These are phyloP conservation scores for Macrobrachium rosenbergii DNA, from an alignment of 1,140 invertebrate species.

Conservation along the genomic window DNA sequence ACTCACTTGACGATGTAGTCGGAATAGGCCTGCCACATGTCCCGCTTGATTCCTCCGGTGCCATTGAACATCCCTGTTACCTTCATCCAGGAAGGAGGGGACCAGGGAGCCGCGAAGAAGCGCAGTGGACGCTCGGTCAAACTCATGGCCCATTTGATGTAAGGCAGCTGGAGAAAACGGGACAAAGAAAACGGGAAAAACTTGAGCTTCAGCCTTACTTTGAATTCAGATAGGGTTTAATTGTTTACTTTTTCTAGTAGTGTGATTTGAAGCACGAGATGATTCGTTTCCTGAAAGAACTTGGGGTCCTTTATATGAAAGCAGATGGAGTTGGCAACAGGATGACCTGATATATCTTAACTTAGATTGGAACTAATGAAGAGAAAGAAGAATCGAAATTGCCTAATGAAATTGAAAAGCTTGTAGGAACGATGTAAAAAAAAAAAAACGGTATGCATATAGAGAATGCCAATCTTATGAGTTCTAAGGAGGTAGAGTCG, in stretches of 20 bases:
- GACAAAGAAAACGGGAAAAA: no score
- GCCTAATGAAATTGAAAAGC: background rate
- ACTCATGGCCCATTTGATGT: conserved; percentile 74
- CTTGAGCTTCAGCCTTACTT: no score
- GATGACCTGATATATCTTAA: no score
- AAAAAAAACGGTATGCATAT: background rate
- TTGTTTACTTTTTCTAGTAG: no score
- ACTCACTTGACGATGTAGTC: conserved; percentile 82
- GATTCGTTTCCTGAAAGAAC: no score
- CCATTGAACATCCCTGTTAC: conserved; percentile 77
- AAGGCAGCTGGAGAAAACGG: conserved; percentile 74
- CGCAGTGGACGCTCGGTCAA: conserved; percentile 71
- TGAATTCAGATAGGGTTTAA: no score
- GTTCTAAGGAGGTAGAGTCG: background rate
- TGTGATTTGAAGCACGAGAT: no score
- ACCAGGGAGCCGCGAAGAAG: conserved; percentile 75
- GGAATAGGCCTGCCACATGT: conserved; percentile 85
- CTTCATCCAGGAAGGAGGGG: conserved; percentile 95
- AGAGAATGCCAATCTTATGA: no score
- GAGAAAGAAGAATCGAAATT: background rate
- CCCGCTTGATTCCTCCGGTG: conserved; percentile 74
- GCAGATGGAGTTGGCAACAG: no score
- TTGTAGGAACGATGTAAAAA: no score
- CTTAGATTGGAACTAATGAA: background rate
- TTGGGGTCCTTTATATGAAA: no score